Conservation (phyloP, 2,113 vertebrate genomes). For the Hemibates koningsi region DNA sequence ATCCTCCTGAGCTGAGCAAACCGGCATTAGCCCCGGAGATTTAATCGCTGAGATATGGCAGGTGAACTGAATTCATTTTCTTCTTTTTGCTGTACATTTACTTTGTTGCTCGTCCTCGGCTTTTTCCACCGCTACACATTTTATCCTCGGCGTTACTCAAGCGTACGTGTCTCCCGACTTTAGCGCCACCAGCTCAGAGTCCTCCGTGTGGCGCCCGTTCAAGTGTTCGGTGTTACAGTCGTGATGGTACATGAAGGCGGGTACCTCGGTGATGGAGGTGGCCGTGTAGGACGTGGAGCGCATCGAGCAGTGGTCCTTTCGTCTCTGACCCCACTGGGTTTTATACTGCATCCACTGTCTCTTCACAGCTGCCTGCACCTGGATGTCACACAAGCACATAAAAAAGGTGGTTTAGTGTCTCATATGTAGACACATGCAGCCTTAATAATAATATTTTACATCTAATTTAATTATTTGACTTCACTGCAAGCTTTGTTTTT, state of each 20-base stretch:
- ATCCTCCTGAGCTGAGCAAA: conserved; percentile 7
- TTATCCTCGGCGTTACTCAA: conserved; percentile 42
- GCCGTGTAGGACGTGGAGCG: conserved; percentile 84
- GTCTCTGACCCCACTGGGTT: conserved; percentile 83
- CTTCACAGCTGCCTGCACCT: conserved; percentile 89
- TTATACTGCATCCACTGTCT: conserved; percentile 90
- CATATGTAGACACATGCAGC: background rate
- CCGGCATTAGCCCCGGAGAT: background rate
- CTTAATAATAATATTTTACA: background rate
- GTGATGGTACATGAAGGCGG: conserved; percentile 81
- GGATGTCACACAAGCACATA: background rate
- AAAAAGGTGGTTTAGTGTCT: background rate
- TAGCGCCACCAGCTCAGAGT: conserved; percentile 79
- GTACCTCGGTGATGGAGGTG: conserved; percentile 84
- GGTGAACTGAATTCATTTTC: background rate
- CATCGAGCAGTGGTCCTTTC: conserved; percentile 78
- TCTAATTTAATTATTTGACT: background rate
- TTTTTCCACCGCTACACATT: background rate
- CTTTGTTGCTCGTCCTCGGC: background rate
- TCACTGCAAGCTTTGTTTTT: background rate
- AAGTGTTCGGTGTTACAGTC: conserved; percentile 77
- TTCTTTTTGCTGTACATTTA: background rate
- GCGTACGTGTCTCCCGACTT: conserved; percentile 80
- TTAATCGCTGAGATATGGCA: background rate
- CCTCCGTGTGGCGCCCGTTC: conserved; percentile 74